Evolutionary conservation across 23 tunicate genomes (phyloP).

Genomic region (Styela plicata): DNA sequence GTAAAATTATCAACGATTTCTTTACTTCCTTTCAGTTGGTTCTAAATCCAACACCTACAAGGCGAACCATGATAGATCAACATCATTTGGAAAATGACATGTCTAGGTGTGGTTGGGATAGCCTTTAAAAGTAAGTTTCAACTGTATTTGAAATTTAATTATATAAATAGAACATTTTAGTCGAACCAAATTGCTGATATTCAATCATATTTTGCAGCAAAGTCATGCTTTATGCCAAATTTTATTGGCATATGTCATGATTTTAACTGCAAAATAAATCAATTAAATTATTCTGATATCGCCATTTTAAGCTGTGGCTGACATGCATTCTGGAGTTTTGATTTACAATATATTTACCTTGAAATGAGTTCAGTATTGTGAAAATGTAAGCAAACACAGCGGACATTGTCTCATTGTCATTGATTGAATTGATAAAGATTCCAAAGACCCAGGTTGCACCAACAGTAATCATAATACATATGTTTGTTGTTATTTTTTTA

Average conservation of each 20-base stretch:
- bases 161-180: too few species aligned
- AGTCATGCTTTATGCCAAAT: not conserved
- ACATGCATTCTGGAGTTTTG: not conserved
- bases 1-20: too few species aligned
- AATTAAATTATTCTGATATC: too few species aligned
- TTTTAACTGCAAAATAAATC: too few species aligned
- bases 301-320: not conserved
- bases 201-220: not conserved
- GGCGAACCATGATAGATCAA: too few species aligned
- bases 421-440: slow-evolving; percentile 11
- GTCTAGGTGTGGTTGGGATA: too few species aligned
- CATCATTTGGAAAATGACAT: too few species aligned
- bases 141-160: too few species aligned
- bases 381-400: slow-evolving; percentile 53
- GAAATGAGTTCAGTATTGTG: slow-evolving; percentile 45
- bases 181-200: too few species aligned
- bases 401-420: slow-evolving; percentile 7
- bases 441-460: slow-evolving; percentile 61
- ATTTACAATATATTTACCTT: slow-evolving; percentile 19
- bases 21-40: too few species aligned
- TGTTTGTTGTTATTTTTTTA: slow-evolving; percentile 18
- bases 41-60: too few species aligned
- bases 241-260: not conserved
- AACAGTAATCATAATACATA: slow-evolving; percentile 20
- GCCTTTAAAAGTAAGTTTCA: too few species aligned